Evolutionary conservation across 2,888 invertebrate genomes (phyloP).

Genomic region (Megamerina dolium): DNA sequence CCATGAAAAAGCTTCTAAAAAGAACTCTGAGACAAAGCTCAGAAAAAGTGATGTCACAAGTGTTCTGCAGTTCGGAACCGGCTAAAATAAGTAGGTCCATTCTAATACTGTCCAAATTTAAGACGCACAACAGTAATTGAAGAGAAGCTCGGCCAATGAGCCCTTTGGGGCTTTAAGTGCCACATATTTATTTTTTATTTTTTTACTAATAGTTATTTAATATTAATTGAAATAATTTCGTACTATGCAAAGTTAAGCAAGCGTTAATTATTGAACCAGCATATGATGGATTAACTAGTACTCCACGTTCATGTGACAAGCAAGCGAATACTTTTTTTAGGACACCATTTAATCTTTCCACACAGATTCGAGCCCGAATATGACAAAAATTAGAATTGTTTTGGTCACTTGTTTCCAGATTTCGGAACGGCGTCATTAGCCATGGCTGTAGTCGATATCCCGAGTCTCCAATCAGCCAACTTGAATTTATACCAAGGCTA

Average conservation of each 20-base stretch:
- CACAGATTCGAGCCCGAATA: not conserved
- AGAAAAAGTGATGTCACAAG: no score
- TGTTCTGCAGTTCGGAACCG: no score
- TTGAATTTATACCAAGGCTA: not conserved
- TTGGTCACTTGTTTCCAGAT: constrained; percentile 1
- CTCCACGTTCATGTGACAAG: constrained; percentile 1
- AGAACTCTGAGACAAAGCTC: no score
- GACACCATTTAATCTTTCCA: not conserved
- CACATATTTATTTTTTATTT: no score
- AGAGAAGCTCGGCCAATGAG: no score
- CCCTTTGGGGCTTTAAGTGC: no score
- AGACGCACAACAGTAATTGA: no score
- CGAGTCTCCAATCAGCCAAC: constrained; percentile 1
- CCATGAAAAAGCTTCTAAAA: no score
- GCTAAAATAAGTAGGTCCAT: no score
- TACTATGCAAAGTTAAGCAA: no score
- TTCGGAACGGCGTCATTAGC: not conserved
- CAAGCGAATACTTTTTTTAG: constrained; percentile 1
- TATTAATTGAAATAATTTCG: not conserved
- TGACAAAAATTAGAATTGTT: not conserved
- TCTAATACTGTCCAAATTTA: no score
- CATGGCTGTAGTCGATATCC: not conserved
- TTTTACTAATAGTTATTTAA: no score
- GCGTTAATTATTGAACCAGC: not conserved
- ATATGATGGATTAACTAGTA: not conserved